Evolutionary conservation across 2,113 vertebrate genomes (phyloP).

Genomic region (Telmatochromis bifrenatus): DNA sequence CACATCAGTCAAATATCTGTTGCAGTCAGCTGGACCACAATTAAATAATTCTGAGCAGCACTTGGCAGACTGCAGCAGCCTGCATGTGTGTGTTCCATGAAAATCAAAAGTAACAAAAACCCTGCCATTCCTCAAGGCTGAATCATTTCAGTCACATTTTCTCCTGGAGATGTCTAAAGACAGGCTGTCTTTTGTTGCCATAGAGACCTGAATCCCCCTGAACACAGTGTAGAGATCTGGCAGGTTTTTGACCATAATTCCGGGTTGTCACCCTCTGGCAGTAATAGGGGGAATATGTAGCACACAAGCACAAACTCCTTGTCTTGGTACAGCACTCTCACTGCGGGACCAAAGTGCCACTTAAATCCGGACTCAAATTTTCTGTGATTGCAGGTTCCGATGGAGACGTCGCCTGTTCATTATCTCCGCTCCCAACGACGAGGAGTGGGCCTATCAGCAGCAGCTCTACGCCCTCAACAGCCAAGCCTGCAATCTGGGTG

Average conservation of each 20-base stretch:
- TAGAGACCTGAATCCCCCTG: conserved; percentile 7
- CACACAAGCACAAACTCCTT: neutral
- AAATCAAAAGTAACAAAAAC: neutral
- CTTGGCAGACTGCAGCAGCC: neutral
- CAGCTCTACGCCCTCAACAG: conserved; percentile 89
- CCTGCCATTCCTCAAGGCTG: neutral
- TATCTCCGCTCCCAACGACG: conserved; percentile 91
- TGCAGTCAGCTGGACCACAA: conserved; percentile 1
- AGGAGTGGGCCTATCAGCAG: conserved; percentile 98
- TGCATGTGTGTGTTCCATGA: neutral
- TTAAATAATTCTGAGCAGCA: neutral
- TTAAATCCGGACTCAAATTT: conserved; percentile 4
- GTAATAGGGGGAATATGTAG: conserved; percentile 1
- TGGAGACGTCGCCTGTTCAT: conserved; percentile 94
- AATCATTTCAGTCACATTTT: neutral
- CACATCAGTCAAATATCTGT: neutral
- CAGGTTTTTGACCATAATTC: conserved; percentile 35
- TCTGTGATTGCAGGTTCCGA: conserved; percentile 80
- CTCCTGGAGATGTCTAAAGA: neutral
- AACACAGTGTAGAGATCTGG: neutral
- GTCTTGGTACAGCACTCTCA: neutral
- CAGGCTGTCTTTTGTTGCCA: conserved; percentile 21
- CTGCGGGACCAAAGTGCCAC: neutral
- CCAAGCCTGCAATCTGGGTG: conserved; percentile 98
- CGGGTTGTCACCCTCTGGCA: conserved; percentile 16